phyloP scores from a whole-genome alignment of 2,797 vertebrate genomes.

The Mycteria americana region DNA sequence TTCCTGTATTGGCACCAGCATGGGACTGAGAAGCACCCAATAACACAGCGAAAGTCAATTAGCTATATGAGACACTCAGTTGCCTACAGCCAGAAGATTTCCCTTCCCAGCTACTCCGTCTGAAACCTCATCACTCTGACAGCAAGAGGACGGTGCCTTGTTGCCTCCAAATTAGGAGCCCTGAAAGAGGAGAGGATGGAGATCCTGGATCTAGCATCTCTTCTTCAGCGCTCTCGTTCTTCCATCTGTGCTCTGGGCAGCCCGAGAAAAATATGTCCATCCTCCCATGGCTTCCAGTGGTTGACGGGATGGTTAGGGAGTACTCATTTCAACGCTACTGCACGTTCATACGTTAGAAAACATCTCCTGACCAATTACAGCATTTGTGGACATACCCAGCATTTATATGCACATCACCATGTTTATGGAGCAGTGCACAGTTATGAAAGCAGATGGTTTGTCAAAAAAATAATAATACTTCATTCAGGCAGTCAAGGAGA shows the following conservation, averaged over 20 bases:
- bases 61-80: not conserved
- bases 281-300: not conserved
- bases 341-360: not conserved
- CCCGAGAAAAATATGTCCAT: not conserved
- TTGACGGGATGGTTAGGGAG: not conserved
- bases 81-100: not conserved
- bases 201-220: not conserved
- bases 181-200: not conserved
- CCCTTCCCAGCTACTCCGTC: not conserved
- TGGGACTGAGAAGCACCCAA: not conserved
- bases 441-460: not conserved
- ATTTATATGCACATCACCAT: fast-evolving
- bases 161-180: not conserved
- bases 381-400: not conserved
- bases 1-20: not conserved
- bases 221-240: not conserved
- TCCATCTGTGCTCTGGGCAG: not conserved
- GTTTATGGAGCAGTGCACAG: not conserved
- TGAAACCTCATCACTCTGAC: not conserved
- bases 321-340: not conserved
- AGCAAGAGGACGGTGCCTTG: not conserved
- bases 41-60: not conserved
- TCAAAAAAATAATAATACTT: not conserved
- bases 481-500: not conserved
- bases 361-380: not conserved